phyloP scores from a whole-genome alignment of 35 echinoderm and acorn worm species.

The Anneissia japonica region DNA sequence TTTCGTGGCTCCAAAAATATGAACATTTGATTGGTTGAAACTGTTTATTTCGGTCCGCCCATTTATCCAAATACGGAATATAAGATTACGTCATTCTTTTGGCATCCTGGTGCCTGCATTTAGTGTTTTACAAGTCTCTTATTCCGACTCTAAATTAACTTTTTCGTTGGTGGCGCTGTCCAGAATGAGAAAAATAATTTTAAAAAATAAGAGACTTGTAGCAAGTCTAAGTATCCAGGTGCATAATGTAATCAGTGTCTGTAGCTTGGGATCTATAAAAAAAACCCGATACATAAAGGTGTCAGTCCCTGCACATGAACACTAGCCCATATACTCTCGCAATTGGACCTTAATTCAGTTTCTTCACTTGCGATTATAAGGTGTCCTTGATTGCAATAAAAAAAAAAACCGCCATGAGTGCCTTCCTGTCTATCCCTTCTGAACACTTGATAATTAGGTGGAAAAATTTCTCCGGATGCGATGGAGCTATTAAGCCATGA shows the following conservation, averaged over 20 bases:
- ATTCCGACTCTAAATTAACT: no score
- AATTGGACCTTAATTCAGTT: conserved; percentile 2
- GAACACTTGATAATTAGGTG: conserved; percentile 35
- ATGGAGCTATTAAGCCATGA: conserved; percentile 23
- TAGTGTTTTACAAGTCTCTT: no score
- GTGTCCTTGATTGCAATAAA: conserved; percentile 24
- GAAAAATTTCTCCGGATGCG: conserved; percentile 24
- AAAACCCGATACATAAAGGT: conserved; percentile 34
- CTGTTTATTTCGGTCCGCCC: no score
- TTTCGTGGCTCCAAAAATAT: no score
- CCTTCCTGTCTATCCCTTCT: conserved; percentile 30
- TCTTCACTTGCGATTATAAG: conserved; percentile 34
- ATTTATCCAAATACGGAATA: no score
- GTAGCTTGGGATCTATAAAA: conserved; percentile 27
- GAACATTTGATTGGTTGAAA: no score
- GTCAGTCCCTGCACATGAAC: conserved; percentile 38
- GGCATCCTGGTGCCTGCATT: no score
- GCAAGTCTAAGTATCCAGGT: no score
- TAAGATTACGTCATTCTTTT: no score
- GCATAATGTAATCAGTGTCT: conserved; percentile 43
- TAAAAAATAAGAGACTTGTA: no score
- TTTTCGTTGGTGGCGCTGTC: no score
- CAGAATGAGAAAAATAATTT: no score
- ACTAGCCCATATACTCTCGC: conserved; percentile 44
- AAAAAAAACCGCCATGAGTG: conserved; percentile 37